Evolutionary conservation across 2,113 vertebrate species (phyloP), one percentile per base, ranked within the genome.

Genomic region (Thinocorus orbignyianus): DNA sequence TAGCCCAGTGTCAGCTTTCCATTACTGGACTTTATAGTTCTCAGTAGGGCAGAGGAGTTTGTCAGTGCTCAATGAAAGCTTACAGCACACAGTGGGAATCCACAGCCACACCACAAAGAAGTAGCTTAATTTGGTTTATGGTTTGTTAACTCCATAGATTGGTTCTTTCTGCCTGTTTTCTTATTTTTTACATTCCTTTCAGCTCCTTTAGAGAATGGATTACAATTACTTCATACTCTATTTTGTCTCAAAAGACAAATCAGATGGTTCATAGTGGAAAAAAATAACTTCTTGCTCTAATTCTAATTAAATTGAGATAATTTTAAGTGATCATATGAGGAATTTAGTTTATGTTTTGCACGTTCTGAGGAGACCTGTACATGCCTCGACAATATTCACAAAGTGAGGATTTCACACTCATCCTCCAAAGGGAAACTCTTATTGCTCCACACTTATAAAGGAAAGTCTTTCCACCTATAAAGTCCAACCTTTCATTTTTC

Each of bases 1-100:
- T 0, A n/a, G 22, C 18, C 23, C 1, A 0, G 7, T 6, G 58
- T 7, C 41, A 6, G 3, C 20, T 33, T 28, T 30, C 1, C 26
- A 0, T 4, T 22, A 19, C 15, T 0, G 7, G 24, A 7, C 60
- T 61, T 20, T 1, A 2, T 1, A 5, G 35, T 18, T 39, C 44
- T 33, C 57, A 0, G 0, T 5, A 17, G 41, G n/a, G 65, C 11
- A 6, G 1, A n/a, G 17, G 16, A 48, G 24, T 5, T 25, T 23
- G n/a, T n/a, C 46, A 7, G 14, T 1, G 54, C 1, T 52, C 37
- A 1, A 1, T 12, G 48, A 42, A 22, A 71, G 42, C 6, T 52
- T 6, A 4, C 18, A 1, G 24, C 0, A 10, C 2, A 17, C 10
- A 24, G 52, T 31, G 30, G 46, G 41, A 25, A 19, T 26, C 24